Conservation (phyloP, 2,888 invertebrate species). For the Amblyjoppa proteus region DNA sequence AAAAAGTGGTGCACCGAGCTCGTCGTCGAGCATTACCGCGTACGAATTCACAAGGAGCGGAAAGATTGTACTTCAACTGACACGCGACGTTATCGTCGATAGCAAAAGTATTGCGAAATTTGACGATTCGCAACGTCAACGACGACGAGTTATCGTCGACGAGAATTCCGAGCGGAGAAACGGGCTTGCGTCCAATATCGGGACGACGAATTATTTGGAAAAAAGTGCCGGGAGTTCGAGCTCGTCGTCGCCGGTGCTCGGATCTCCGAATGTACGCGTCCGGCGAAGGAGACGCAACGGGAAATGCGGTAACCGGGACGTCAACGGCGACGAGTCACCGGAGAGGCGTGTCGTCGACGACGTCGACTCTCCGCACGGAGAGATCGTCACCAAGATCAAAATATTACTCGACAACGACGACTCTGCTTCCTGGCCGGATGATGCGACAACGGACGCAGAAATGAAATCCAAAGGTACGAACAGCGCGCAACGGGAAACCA, state of each 20-base stretch:
- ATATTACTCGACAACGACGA: neutral
- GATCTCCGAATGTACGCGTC: constrained; percentile 23
- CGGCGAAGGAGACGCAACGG: constrained; percentile 7
- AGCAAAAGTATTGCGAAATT: neutral
- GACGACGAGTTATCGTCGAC: neutral
- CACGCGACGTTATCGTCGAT: constrained; percentile 3
- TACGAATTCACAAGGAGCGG: neutral
- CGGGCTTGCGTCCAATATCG: neutral
- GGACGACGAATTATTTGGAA: neutral
- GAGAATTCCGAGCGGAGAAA: neutral
- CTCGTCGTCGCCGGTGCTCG: neutral
- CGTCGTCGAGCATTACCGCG: neutral
- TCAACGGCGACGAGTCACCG: constrained; percentile 9
- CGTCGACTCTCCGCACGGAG: neutral
- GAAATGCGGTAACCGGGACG: constrained; percentile 16
- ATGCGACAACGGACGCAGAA: constrained; percentile 30
- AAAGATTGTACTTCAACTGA: neutral
- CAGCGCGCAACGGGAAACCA: constrained; percentile 43
- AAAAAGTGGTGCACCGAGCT: constrained; percentile 1
- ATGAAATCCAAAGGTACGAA: constrained; percentile 73
- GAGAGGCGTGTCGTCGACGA: neutral
- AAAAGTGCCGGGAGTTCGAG: neutral
- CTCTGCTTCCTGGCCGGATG: constrained; percentile 8
- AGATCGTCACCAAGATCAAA: constrained; percentile 13
- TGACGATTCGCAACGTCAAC: neutral